Evolutionary conservation across 2,113 vertebrate genomes (phyloP).

Genomic region (Malurus cyaneus): DNA sequence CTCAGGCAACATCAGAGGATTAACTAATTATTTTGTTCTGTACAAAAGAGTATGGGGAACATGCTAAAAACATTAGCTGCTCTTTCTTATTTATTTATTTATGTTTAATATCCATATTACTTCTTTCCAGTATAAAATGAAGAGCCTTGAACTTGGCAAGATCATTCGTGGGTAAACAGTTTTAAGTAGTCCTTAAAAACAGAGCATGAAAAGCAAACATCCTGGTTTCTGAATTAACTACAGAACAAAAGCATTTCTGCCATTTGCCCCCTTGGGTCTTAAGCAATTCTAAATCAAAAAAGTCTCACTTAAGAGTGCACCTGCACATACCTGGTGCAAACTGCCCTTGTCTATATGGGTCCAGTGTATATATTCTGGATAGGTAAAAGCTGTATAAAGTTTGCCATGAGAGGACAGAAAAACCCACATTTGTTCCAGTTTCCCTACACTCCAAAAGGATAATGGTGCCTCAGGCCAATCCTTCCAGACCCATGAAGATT

Average conservation of each 20-base stretch:
- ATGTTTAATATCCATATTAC: background rate
- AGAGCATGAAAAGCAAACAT: conserved; percentile 14
- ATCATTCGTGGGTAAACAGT: background rate
- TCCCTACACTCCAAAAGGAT: background rate
- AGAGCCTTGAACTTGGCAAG: conserved; percentile 9
- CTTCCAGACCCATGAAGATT: background rate
- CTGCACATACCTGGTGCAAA: conserved; percentile 24
- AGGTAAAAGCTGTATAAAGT: background rate
- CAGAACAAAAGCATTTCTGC: conserved; percentile 41
- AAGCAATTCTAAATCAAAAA: conserved; percentile 14
- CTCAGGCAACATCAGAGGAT: conserved; percentile 24
- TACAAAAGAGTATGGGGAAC: conserved; percentile 6
- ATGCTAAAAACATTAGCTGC: background rate
- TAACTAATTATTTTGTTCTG: conserved; percentile 47
- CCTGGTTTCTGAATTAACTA: conserved; percentile 19
- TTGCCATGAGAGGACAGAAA: background rate
- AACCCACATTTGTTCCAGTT: background rate
- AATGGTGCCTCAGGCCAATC: background rate
- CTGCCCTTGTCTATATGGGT: background rate
- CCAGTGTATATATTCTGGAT: background rate
- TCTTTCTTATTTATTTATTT: background rate
- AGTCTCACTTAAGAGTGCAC: background rate
- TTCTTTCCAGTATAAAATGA: background rate
- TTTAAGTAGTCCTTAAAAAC: conserved; percentile 27
- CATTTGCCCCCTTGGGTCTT: background rate